A percentile compares a stretch with the other conserved stretches of the same genome.
These are phyloP conservation scores for Solen grandis DNA, from an alignment of 1,140 invertebrate species.

Conservation along the genomic window DNA sequence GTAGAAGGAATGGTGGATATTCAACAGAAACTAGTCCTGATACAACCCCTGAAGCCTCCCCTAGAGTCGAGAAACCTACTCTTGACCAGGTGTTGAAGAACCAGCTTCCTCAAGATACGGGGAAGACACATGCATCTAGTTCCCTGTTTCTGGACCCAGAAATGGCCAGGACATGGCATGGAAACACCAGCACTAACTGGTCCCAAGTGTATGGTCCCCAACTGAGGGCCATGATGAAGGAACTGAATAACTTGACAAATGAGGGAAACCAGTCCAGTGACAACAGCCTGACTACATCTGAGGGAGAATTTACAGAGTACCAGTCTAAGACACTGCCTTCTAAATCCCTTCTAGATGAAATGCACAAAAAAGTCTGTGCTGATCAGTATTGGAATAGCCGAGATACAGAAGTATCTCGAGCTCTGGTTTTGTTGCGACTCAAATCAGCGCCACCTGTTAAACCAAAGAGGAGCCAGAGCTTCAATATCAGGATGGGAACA, in stretches of 20 bases:
- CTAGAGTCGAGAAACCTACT: background rate
- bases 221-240: constrained; percentile 54
- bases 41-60: constrained; percentile 35
- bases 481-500: constrained; percentile 49
- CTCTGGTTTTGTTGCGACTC: constrained; percentile 49
- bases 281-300: background rate
- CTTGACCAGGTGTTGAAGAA: background rate
- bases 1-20: constrained; percentile 14
- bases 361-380: constrained; percentile 69
- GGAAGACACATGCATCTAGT: constrained; percentile 4
- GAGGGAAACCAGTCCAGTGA: constrained; percentile 14
- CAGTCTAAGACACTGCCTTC: constrained; percentile 55
- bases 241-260: constrained; percentile 30
- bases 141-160: constrained; percentile 60
- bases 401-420: constrained; percentile 34
- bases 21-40: constrained; percentile 42
- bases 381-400: constrained; percentile 60
- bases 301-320: constrained; percentile 9
- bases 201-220: constrained; percentile 62
- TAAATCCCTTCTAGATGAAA: constrained; percentile 61
- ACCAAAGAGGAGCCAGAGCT: constrained; percentile 48
- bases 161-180: constrained; percentile 67
- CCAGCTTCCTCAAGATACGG: background rate
- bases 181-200: constrained; percentile 62
- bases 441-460: constrained; percentile 35